phyloP scores from a whole-genome alignment of 2,113 vertebrate genomes.

The Phocoena sinus region DNA sequence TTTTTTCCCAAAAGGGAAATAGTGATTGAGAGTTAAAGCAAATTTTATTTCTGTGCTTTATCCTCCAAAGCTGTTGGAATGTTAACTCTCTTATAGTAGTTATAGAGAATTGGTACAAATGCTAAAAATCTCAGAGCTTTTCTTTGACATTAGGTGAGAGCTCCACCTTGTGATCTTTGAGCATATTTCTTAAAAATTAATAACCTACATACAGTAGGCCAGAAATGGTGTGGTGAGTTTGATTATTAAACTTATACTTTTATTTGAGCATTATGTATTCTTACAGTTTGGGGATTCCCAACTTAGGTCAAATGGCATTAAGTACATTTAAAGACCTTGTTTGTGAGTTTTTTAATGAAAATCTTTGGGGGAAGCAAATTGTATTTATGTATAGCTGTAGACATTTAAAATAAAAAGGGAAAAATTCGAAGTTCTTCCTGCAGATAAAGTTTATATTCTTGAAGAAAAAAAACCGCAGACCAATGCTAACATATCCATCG shows the following conservation, averaged over 20 bases:
- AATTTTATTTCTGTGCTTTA: not conserved
- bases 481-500: not conserved
- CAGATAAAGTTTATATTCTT: slow-evolving; percentile 19
- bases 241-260: slow-evolving; percentile 10
- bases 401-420: slow-evolving; percentile 26
- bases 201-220: slow-evolving; percentile 22
- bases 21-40: not conserved
- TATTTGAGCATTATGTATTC: not conserved
- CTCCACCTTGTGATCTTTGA: slow-evolving; percentile 89
- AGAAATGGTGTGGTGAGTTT: slow-evolving; percentile 7
- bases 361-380: not conserved
- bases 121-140: slow-evolving; percentile 78
- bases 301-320: not conserved
- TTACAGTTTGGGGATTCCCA: not conserved
- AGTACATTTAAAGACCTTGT: not conserved
- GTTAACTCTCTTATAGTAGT: slow-evolving; percentile 24
- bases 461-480: not conserved
- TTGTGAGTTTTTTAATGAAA: not conserved
- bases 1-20: not conserved
- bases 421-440: not conserved
- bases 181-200: slow-evolving; percentile 59
- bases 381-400: not conserved
- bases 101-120: slow-evolving; percentile 29
- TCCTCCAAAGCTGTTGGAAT: not conserved
- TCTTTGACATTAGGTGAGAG: slow-evolving; percentile 83